Evolutionary conservation across 2,113 vertebrate species (phyloP), one percentile per base, ranked within the genome.

Genomic region (Macheiramphus alcinus): DNA sequence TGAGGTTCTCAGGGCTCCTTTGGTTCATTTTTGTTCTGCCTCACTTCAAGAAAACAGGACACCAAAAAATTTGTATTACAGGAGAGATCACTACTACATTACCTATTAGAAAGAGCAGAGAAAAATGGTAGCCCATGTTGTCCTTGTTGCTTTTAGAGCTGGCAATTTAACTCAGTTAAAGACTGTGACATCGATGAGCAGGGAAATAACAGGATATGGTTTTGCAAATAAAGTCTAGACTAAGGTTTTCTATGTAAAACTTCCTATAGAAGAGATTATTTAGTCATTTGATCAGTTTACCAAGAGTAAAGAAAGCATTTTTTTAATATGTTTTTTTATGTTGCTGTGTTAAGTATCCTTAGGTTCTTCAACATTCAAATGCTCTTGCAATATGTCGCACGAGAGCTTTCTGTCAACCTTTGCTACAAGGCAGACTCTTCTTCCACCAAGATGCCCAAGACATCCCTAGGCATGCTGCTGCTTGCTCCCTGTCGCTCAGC

Each of bases 381-480:
- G 15, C 18, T 85, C 45, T 71, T 3, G 0, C 61, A 71, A 38
- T 16, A 32, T 8, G 78, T 67, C 6, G 0, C 38, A 43, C 13
- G 42, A 15, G 71, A 92, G 34, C 21, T 13, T 42, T 47, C 62
- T 5, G 2, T 45, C 58, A 91, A 40, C 16, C 18, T 36, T 45
- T 62, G 29, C 63, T 68, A 27, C 1, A 1, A 78, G 61, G 42
- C 34, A 68, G 29, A 31, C 6, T 3, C 31, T 31, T 88, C 58
- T 36, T 62, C 53, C 43, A 43, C 25, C 1, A 56, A 86, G 53
- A 65, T 9, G 11, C 31, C 23, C 2, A 18, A 68, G 66, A 36
- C 13, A 53, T 26, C 34, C 40, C 29, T 3, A 1, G 8, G 13
- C 10, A 31, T 2, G 26, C 38, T 53, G 52, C 22, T 0, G 0